phyloP scores from a whole-genome alignment of 2,797 vertebrate genomes.

The Basileuterus tristriatus region DNA sequence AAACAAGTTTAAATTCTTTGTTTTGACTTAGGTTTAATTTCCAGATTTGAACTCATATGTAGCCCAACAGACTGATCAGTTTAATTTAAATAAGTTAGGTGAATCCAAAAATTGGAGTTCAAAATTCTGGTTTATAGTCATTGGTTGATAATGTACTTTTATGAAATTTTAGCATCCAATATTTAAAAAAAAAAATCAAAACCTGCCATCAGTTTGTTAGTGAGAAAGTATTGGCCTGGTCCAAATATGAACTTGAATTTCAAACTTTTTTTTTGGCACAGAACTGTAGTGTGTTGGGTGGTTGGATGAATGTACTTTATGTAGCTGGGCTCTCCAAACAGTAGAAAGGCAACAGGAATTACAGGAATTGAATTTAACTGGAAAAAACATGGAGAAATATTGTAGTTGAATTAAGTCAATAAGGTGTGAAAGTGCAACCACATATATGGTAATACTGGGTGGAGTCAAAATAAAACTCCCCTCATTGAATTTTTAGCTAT shows the following conservation, averaged over 20 bases:
- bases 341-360: background rate
- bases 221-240: background rate
- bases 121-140: background rate
- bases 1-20: background rate
- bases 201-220: background rate
- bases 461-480: background rate
- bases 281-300: background rate
- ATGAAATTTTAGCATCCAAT: background rate
- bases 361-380: background rate
- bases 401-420: background rate
- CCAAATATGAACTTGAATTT: background rate
- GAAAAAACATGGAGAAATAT: background rate
- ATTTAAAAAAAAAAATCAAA: background rate
- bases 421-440: slow-evolving; percentile 9
- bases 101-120: background rate
- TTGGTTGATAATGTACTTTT: background rate
- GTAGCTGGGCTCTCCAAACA: background rate
- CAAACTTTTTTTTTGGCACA: background rate
- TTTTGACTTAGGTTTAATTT: background rate
- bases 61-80: background rate
- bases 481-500: background rate
- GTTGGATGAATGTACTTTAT: background rate
- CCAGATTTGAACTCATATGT: background rate
- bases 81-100: background rate
- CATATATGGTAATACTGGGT: background rate